phyloP scores from a whole-genome alignment of 2,888 invertebrate genomes.

The Drosophila neotestacea region DNA sequence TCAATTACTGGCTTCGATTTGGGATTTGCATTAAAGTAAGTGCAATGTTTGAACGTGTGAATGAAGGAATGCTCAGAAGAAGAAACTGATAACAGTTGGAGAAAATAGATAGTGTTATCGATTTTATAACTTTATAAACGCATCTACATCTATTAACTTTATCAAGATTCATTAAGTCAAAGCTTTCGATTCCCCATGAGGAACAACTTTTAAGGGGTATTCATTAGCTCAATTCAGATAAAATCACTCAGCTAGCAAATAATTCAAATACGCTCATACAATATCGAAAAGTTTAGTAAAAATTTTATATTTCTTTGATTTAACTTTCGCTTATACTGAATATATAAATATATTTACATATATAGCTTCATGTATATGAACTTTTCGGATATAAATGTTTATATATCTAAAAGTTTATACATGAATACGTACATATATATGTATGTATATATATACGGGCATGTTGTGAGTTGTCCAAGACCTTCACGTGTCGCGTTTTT shows the following conservation, averaged over 20 bases:
- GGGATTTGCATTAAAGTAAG: too few species aligned
- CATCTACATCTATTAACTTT: too few species aligned
- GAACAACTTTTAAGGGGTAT: too few species aligned
- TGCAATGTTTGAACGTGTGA: not conserved
- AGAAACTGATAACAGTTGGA: not conserved
- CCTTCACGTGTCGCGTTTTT: conserved; percentile 51
- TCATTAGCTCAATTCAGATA: too few species aligned
- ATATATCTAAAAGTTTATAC: conserved; percentile 12
- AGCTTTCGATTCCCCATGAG: too few species aligned
- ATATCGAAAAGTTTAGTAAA: conserved; percentile 3
- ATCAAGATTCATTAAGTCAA: too few species aligned
- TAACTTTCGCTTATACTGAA: conserved; percentile 34
- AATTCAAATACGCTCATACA: not conserved
- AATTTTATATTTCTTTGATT: not conserved
- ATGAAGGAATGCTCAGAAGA: not conserved
- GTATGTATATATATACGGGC: conserved; percentile 6
- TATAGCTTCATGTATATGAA: conserved; percentile 18
- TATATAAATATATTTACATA: conserved; percentile 27
- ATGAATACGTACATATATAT: not conserved
- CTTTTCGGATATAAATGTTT: conserved; percentile 17
- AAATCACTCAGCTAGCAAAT: not conserved
- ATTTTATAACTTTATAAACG: not conserved
- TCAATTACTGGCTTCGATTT: not conserved
- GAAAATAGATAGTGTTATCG: not conserved
- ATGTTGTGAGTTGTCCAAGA: conserved; percentile 15